Evolutionary conservation across 64 coral and sea anemone genomes (phyloP), one percentile per base, ranked within the genome.

Genomic region (Astreopora myriophthalma): DNA sequence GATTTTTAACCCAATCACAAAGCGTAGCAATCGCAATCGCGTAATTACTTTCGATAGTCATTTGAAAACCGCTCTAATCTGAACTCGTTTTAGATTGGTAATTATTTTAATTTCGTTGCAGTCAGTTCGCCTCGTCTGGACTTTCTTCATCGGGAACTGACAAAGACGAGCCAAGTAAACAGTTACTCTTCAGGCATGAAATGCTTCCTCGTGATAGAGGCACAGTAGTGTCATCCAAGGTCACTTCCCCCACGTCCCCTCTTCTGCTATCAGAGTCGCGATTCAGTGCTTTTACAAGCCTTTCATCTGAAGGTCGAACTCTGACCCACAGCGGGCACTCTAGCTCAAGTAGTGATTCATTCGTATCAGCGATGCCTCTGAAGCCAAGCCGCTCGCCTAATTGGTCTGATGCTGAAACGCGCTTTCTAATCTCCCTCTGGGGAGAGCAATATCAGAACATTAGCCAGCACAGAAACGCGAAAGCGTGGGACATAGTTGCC

Each of bases 331-430:
- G 9, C 38, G 79, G 17, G 8, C 17, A 32, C 51, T 1, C 55
- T 64, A 22, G 20, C 6, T 63, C 51, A 25, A 24, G 52, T 37
- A 6, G 20, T 37, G 69, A 87, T 73, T 52, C 44, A 10, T 71
- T 58, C 17, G 72, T 58, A 73, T 87, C 86, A 34, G 40, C 86
- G 3, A 55, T 75, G 71, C 69, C 35, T 0, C 13, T 73, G 9
- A 88, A 88, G 46, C 40, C 71, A 19, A 55, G 70, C 24, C 85
- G 87, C 49, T 82, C 85, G 22, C 92, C 85, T 2, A 94, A 85
- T 55, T 94, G 92, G 92, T 94, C 85, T 11, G 92, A 94, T 19
- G 92, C 92, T 1, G 92, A 94, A 65, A 89, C 92, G 24, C 75
- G 92, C 30, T 77, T 88, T 48, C 76, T 94, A 37, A 73, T 94